Base-by-base conservation (phyloP, 2,113 vertebrate genomes). In the Chaetodon auriga region DNA sequence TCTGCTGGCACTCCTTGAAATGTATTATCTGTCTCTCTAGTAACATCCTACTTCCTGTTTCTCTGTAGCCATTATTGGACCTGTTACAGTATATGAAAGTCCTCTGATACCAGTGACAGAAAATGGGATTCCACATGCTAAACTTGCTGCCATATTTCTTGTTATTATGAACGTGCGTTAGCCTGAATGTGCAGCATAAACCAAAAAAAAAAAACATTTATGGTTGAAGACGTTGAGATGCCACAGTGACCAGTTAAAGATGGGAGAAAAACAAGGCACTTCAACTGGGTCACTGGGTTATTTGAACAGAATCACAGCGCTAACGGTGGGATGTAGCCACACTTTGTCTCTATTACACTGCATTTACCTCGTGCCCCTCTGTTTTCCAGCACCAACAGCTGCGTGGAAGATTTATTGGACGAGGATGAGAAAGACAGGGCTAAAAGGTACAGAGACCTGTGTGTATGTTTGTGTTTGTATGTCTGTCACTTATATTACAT, bases 371-470 rank as follows among this genome's bases (percentile, higher is more conserved):
- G 10, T 71, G 21, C 58, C 19, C 7, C 21, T 93, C 83, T 83
- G 80, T 64, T 95, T 94, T 94, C 53, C 81, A 97, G 96, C 95
- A 95, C 95, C 92, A 96, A 91, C 93, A 95, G 95, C 89, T 96
- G 96, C 85, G 95, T 96, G 95, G 96, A 97, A 36, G 96, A 98
- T 91, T 95, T 98, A 92, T 95, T 97, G 95, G 97, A 97, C 72
- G 97, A 98, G 94, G 96, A 98, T 96, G 97, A 97, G 90, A 98
- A 97, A 90, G 97, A 98, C 94, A 96, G 95, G 91, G 96, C 97
- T 92, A 98, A 98, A 96, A 98, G 97, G 97, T 98, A 96, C 19
- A 18, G 0, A 57, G 0, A 4, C 4, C 7, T 55, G 1, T 35
- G 35, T 43, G 0, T 16, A 10, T 66, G 10, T 53, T 38, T 54